Percentiles rank a stretch among this genome's conserved stretches.
These are phyloP conservation scores for Pipra filicauda DNA, from an alignment of 2,113 vertebrate genomes.

Conservation along the genomic window DNA sequence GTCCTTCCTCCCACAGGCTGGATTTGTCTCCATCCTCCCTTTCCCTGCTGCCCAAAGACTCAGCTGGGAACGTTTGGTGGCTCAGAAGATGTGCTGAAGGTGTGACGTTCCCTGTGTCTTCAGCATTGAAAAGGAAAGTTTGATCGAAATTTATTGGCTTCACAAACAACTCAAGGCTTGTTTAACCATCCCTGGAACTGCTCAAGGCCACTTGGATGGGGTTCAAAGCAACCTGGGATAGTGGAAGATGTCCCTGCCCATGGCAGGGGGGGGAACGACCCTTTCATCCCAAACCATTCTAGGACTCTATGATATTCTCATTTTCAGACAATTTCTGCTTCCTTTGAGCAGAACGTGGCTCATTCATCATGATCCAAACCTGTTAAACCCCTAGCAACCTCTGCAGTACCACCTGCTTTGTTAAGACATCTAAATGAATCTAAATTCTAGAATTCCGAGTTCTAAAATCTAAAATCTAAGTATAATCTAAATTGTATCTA, in stretches of 20 bases:
- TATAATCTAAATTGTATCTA: not conserved
- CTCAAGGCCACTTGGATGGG: rapidly evolving
- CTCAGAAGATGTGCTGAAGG: not conserved
- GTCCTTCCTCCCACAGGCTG: slow-evolving; percentile 30
- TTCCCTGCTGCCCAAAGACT: not conserved
- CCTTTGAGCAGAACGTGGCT: not conserved
- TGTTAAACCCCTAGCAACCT: not conserved
- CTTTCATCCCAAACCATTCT: not conserved
- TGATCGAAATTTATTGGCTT: not conserved
- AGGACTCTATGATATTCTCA: not conserved
- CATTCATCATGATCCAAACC: not conserved
- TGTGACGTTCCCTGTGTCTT: not conserved
- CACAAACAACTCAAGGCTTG: not conserved
- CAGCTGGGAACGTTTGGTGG: not conserved
- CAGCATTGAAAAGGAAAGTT: not conserved
- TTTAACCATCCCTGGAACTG: not conserved
- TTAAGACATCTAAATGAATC: not conserved
- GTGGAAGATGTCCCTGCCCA: not conserved
- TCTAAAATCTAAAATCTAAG: not conserved
- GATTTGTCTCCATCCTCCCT: not conserved
- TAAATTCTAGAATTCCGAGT: not conserved
- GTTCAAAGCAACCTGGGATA: not conserved
- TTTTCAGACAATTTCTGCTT: not conserved
- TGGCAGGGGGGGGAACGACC: not conserved
- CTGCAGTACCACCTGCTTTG: not conserved